Conservation (phyloP, 2,888 invertebrate genomes). For the Metopia argyrocephala region DNA sequence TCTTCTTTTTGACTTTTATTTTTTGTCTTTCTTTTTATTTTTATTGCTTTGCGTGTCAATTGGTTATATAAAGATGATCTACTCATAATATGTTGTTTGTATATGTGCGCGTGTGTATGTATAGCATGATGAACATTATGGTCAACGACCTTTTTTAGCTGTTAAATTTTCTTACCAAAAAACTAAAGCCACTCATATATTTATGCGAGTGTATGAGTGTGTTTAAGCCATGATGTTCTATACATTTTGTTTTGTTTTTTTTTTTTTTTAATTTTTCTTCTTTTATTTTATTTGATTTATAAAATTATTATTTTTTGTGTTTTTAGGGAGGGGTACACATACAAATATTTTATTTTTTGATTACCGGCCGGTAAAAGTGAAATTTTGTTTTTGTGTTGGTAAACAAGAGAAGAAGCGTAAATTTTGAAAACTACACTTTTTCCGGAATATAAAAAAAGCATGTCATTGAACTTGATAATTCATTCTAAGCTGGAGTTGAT, state of each 20-base stretch:
- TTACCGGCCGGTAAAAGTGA: conserved; percentile 63
- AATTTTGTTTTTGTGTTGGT: conserved; percentile 49
- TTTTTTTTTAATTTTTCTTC: background rate
- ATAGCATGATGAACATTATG: conserved; percentile 26
- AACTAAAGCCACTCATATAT: conserved; percentile 27
- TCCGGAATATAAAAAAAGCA: conserved; percentile 24
- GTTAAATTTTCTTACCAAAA: conserved; percentile 58
- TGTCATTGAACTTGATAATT: conserved; percentile 60
- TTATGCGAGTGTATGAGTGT: conserved; percentile 1
- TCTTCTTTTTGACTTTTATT: background rate
- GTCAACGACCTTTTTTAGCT: conserved; percentile 56
- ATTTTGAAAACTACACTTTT: conserved; percentile 37
- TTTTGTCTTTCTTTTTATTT: no score
- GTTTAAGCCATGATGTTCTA: conserved; percentile 40
- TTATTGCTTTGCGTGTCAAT: conserved; percentile 2
- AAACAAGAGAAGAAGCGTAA: conserved; percentile 46
- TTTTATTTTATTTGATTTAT: background rate
- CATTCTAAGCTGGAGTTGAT: conserved; percentile 35
- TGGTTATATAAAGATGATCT: background rate
- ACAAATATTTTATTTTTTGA: no score
- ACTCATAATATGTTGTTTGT: background rate
- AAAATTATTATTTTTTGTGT: no score
- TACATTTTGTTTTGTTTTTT: background rate
- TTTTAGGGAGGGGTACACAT: no score
- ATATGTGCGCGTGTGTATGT: background rate